Percentiles rank a stretch among this genome's conserved stretches.
Evolutionary conservation across 2,888 invertebrate species (phyloP).

Genomic region (Eumacrocentrus americanus): DNA sequence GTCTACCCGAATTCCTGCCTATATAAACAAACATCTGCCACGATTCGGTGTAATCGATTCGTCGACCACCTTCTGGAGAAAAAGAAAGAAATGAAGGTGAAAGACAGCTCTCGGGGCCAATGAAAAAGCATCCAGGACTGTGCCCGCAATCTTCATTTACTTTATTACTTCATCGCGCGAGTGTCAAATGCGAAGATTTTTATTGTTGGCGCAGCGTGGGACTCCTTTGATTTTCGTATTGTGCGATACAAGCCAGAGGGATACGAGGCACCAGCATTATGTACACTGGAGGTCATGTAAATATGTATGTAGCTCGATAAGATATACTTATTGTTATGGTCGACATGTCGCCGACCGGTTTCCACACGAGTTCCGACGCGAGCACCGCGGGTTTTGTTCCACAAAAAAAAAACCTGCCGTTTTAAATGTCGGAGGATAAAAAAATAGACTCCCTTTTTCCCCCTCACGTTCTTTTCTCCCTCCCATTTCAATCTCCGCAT

Average conservation of each 20-base stretch:
- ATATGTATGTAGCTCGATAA: slow-evolving; percentile 61
- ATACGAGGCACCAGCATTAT: slow-evolving; percentile 33
- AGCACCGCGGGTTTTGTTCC: slow-evolving; percentile 21
- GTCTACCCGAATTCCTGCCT: slow-evolving; percentile 32
- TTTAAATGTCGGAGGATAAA: not conserved
- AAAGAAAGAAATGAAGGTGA: slow-evolving; percentile 11
- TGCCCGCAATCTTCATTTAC: too few relatives aligned
- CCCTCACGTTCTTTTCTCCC: not conserved
- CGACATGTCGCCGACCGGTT: slow-evolving; percentile 54
- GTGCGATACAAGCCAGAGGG: slow-evolving; percentile 1
- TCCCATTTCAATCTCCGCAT: not conserved
- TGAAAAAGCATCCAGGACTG: too few relatives aligned
- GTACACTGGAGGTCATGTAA: slow-evolving; percentile 52
- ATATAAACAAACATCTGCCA: slow-evolving; percentile 9
- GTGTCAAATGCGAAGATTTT: too few relatives aligned
- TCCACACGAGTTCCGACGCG: slow-evolving; percentile 35
- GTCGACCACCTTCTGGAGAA: slow-evolving; percentile 5
- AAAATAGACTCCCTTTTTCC: not conserved
- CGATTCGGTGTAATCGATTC: slow-evolving; percentile 7
- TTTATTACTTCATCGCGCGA: too few relatives aligned
- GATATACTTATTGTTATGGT: slow-evolving; percentile 60
- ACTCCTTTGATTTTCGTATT: slow-evolving; percentile 8
- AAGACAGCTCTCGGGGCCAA: too few relatives aligned
- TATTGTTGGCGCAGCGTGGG: not conserved
- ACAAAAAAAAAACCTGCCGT: slow-evolving; percentile 17